Evolutionary conservation across 1,140 invertebrate genomes (phyloP).

Genomic region (Eriosoma lanigerum): DNA sequence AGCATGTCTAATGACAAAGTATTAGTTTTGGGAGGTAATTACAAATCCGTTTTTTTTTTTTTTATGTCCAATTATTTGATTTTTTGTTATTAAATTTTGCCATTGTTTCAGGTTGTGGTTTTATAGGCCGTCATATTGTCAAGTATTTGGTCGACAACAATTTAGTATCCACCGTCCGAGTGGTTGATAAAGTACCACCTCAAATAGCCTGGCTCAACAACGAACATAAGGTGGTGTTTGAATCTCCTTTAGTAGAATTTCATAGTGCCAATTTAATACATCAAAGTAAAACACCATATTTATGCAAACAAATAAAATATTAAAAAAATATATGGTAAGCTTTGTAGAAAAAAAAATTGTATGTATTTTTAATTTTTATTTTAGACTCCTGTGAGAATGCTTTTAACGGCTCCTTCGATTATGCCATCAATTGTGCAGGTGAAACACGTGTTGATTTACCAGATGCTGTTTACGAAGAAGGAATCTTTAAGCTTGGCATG

Average conservation of each 20-base stretch:
- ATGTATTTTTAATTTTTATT: conserved; percentile 53
- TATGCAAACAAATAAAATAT: not conserved
- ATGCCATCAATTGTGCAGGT: conserved; percentile 85
- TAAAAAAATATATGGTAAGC: too few species aligned
- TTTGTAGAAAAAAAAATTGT: too few species aligned
- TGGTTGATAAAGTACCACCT: conserved; percentile 90
- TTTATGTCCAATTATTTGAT: not conserved
- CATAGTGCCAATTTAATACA: conserved; percentile 89
- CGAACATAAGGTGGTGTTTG: conserved; percentile 71
- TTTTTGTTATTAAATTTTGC: too few species aligned
- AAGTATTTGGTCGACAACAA: conserved; percentile 78
- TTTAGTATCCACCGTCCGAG: conserved; percentile 71
- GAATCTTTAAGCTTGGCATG: conserved; percentile 78
- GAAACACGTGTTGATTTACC: conserved; percentile 86
- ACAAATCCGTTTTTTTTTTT: not conserved
- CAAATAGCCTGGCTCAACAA: conserved; percentile 86
- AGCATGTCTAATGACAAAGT: conserved; percentile 11
- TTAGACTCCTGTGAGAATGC: conserved; percentile 76
- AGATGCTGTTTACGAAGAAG: conserved; percentile 86
- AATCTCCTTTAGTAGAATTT: conserved; percentile 77
- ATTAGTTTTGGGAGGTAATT: conserved; percentile 34
- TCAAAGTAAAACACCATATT: conserved; percentile 65
- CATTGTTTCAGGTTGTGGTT: conserved; percentile 76
- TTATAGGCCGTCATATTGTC: conserved; percentile 86
- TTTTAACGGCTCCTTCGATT: conserved; percentile 72